A percentile compares a stretch with the other conserved stretches of the same genome.
These are phyloP conservation scores for Tokudaia muenninki DNA, from an alignment of 2,797 vertebrate species.

Conservation along the genomic window DNA sequence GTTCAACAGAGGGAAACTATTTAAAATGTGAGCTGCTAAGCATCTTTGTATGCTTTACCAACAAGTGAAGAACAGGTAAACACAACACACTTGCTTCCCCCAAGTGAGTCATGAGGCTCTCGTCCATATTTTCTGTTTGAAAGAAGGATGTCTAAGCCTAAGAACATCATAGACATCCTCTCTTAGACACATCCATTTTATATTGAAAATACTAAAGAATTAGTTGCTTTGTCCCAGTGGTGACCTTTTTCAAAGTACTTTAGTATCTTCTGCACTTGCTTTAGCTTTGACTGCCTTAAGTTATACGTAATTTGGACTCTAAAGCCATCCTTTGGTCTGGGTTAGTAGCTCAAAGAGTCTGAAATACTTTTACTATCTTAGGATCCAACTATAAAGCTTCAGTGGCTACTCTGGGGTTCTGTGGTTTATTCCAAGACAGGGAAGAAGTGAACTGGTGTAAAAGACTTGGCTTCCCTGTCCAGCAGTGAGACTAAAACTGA, in stretches of 20 bases:
- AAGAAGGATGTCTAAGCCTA: constrained; percentile 21
- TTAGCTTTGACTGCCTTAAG: not conserved
- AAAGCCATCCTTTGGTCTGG: constrained; percentile 16
- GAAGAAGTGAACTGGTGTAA: not conserved
- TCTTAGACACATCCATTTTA: constrained; percentile 3
- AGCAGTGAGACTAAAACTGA: not conserved
- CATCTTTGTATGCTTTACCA: not conserved
- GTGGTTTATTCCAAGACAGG: constrained; percentile 37
- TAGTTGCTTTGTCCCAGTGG: not conserved
- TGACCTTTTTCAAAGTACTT: constrained; percentile 5
- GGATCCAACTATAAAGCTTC: not conserved
- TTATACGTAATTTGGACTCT: not conserved
- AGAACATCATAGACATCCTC: not conserved
- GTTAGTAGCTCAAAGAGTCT: constrained; percentile 18
- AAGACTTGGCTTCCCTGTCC: not conserved
- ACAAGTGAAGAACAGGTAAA: not conserved
- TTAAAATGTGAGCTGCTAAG: not conserved
- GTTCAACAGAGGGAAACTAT: not conserved
- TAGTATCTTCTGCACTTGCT: not conserved
- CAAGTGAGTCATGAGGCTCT: not conserved
- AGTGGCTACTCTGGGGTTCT: not conserved
- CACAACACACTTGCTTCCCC: not conserved
- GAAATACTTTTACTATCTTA: constrained; percentile 20
- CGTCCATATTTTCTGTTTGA: constrained; percentile 21
- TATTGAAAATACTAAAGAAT: constrained; percentile 42